Evolutionary conservation across 1,140 invertebrate species (phyloP).

Genomic region (Calliphora vicina): DNA sequence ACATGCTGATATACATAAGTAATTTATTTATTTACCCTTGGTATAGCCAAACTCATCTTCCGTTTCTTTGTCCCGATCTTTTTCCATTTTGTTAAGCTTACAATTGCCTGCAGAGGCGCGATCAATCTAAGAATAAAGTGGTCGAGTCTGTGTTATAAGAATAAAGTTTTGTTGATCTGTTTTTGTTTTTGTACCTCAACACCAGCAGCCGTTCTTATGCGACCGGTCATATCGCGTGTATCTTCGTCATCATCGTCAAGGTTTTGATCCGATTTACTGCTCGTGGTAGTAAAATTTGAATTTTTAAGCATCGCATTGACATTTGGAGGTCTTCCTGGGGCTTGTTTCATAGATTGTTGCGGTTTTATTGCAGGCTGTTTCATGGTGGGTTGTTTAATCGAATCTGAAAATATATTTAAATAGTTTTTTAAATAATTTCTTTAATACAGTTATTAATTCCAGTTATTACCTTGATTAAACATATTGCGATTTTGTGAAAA

Average conservation of each 20-base stretch:
- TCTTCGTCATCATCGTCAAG: conserved; percentile 75
- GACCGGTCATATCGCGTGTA: conserved; percentile 77
- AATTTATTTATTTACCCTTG: conserved; percentile 77
- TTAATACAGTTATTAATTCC: background rate
- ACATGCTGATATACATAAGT: too few species aligned
- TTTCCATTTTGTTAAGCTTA: conserved; percentile 79
- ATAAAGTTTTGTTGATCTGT: background rate
- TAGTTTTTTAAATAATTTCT: background rate
- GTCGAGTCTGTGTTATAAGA: too few species aligned
- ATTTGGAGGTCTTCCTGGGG: background rate
- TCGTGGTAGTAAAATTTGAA: conserved; percentile 43
- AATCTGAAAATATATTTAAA: background rate
- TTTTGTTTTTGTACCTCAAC: conserved; percentile 76
- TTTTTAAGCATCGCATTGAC: conserved; percentile 35
- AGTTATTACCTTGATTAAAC: conserved; percentile 48
- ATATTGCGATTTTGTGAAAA: conserved; percentile 56
- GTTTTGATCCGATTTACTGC: conserved; percentile 55
- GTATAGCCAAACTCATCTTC: conserved; percentile 95
- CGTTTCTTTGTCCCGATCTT: conserved; percentile 78
- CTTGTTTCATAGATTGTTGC: too few species aligned
- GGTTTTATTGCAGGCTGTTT: background rate
- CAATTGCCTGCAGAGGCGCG: conserved; percentile 86
- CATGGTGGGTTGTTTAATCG: background rate
- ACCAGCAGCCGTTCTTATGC: conserved; percentile 78
- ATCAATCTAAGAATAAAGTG: conserved; percentile 83